Evolutionary conservation across 2,113 vertebrate genomes (phyloP).

Genomic region (Antechinus flavipes): DNA sequence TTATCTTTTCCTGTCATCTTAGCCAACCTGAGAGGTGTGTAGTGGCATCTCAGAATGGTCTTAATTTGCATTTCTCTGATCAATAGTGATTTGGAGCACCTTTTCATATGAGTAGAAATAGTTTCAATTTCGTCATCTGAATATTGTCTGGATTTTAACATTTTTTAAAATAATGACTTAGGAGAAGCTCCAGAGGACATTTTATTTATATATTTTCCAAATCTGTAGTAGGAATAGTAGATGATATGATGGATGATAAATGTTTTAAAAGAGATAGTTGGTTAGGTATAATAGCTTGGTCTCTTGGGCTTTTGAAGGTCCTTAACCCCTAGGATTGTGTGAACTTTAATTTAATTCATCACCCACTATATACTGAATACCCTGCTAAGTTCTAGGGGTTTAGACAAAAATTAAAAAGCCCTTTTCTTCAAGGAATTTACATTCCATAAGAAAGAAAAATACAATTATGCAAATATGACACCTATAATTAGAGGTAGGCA

Average conservation of each 20-base stretch:
- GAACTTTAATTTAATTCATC: neutral
- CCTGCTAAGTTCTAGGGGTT: neutral
- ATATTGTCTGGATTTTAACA: neutral
- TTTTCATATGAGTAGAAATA: no score
- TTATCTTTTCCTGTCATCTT: no score
- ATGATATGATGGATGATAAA: neutral
- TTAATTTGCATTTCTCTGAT: no score
- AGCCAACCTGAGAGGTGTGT: no score
- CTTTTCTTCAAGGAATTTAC: neutral
- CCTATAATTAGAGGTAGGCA: neutral
- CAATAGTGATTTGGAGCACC: no score
- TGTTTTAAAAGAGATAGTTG: neutral
- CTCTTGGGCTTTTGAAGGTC: neutral
- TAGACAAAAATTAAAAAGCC: neutral
- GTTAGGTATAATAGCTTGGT: neutral
- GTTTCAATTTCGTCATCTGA: no score
- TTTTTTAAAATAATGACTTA: neutral
- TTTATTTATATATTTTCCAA: neutral
- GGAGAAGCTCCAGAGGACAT: neutral
- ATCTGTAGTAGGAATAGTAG: neutral
- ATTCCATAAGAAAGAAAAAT: neutral
- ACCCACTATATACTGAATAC: neutral
- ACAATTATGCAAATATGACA: neutral
- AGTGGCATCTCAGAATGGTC: no score
- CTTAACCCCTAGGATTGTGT: neutral